A percentile compares a stretch with the other conserved stretches of the same genome.
These are phyloP conservation scores for Taenaris catops DNA, from an alignment of 2,888 invertebrate species.

Conservation along the genomic window DNA sequence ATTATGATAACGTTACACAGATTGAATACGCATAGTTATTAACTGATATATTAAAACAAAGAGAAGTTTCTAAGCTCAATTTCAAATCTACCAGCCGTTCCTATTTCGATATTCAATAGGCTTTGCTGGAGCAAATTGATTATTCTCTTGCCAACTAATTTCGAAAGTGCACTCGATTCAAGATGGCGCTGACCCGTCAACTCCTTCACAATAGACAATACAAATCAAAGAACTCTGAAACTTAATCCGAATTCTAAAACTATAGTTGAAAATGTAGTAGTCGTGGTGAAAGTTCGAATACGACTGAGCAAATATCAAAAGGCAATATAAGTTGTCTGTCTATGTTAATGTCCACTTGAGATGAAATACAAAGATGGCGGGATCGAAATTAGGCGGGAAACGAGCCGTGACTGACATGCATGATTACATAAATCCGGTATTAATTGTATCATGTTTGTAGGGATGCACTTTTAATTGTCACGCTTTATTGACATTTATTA, in stretches of 20 bases:
- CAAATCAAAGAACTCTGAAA: conserved; percentile 37
- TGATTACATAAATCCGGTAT: conserved; percentile 20
- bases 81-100: not conserved
- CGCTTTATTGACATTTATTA: too few relatives aligned
- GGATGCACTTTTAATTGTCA: too few relatives aligned
- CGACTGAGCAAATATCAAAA: conserved; percentile 14
- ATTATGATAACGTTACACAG: too few relatives aligned
- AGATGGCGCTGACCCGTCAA: conserved; percentile 37
- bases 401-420: conserved; percentile 25
- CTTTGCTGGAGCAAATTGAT: conserved; percentile 24
- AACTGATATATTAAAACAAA: too few relatives aligned
- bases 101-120: conserved; percentile 17
- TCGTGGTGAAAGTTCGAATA: conserved; percentile 57
- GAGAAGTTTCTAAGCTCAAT: too few relatives aligned
- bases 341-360: conserved; percentile 9
- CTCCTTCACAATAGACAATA: conserved; percentile 42
- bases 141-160: conserved; percentile 39
- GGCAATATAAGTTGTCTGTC: conserved; percentile 14
- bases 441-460: conserved; percentile 21
- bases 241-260: conserved; percentile 41
- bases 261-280: conserved; percentile 34
- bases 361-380: conserved; percentile 35
- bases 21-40: too few relatives aligned
- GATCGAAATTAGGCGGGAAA: conserved; percentile 32
- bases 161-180: conserved; percentile 35